Conservation (phyloP, 2,797 vertebrate genomes). For the Pseudochaenichthys georgianus region DNA sequence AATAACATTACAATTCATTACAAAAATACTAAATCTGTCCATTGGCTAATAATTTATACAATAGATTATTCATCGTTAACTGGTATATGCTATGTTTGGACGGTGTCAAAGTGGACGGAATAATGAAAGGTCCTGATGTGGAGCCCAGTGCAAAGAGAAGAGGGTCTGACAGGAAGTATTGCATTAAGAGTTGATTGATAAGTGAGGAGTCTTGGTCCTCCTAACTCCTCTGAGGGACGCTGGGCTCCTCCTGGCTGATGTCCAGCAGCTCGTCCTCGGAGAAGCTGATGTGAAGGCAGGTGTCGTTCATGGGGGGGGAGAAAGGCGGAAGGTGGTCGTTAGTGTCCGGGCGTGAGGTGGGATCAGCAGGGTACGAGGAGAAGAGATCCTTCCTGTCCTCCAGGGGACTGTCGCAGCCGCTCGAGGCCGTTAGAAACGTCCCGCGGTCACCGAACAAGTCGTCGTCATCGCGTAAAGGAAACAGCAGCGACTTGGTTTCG, state of each 20-base stretch:
- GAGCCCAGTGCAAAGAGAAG: constrained; percentile 55
- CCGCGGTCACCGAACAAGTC: constrained; percentile 78
- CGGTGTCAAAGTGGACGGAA: constrained; percentile 56
- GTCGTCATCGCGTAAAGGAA: constrained; percentile 70
- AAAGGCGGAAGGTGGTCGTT: constrained; percentile 70
- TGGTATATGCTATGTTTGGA: constrained; percentile 36
- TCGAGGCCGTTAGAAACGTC: constrained; percentile 79
- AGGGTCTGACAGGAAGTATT: constrained; percentile 50
- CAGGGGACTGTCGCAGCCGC: constrained; percentile 74
- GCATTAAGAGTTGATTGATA: constrained; percentile 57
- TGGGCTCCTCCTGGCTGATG: constrained; percentile 70
- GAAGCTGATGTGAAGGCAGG: constrained; percentile 91
- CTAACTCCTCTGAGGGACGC: constrained; percentile 72
- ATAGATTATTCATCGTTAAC: constrained; percentile 48
- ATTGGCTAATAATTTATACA: constrained; percentile 66
- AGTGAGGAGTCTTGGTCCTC: constrained; percentile 24
- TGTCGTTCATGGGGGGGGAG: constrained; percentile 82
- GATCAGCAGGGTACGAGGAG: constrained; percentile 12
- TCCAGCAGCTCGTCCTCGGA: constrained; percentile 89
- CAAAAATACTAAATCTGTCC: constrained; percentile 81
- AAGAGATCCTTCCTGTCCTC: constrained; percentile 59
- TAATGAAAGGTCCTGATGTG: constrained; percentile 54
- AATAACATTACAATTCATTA: constrained; percentile 69
- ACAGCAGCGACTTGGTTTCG: constrained; percentile 79
- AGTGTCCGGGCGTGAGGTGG: constrained; percentile 37